phyloP scores from a whole-genome alignment of 2,797 vertebrate genomes.

The Sebastolobus alascanus region DNA sequence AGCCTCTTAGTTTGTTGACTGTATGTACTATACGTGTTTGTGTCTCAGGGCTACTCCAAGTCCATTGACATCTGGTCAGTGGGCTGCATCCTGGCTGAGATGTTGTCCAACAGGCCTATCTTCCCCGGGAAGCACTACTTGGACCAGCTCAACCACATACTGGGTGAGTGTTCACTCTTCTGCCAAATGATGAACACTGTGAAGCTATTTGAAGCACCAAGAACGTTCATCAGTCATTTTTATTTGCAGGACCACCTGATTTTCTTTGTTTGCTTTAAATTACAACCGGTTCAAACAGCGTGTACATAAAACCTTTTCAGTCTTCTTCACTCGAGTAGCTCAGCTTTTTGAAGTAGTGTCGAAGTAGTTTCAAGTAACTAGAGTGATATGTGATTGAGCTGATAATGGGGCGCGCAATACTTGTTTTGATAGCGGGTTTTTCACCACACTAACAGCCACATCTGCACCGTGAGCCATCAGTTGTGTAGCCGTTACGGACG shows the following conservation, averaged over 20 bases:
- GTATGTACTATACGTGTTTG: slow-evolving; percentile 41
- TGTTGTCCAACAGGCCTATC: slow-evolving; percentile 92
- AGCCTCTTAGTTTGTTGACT: background rate
- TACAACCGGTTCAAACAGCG: background rate
- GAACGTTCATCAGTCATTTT: background rate
- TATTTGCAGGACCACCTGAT: background rate
- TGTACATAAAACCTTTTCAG: background rate
- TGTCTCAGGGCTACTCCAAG: slow-evolving; percentile 91
- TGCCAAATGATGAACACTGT: background rate
- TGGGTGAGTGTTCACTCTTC: slow-evolving; percentile 81
- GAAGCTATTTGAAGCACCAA: background rate
- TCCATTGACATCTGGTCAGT: slow-evolving; percentile 97
- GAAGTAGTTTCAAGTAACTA: background rate
- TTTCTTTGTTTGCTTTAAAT: background rate
- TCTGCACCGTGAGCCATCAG: background rate
- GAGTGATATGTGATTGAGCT: background rate
- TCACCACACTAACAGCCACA: background rate
- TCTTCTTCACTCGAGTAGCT: background rate
- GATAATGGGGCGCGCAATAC: background rate
- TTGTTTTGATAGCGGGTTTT: background rate
- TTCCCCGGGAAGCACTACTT: slow-evolving; percentile 95
- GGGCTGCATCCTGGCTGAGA: slow-evolving; percentile 95
- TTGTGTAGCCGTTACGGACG: background rate
- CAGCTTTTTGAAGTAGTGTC: background rate
- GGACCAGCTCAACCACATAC: slow-evolving; percentile 94